phyloP scores from a whole-genome alignment of 2,888 invertebrate genomes.

The Mesorhabditis spiculigera region DNA sequence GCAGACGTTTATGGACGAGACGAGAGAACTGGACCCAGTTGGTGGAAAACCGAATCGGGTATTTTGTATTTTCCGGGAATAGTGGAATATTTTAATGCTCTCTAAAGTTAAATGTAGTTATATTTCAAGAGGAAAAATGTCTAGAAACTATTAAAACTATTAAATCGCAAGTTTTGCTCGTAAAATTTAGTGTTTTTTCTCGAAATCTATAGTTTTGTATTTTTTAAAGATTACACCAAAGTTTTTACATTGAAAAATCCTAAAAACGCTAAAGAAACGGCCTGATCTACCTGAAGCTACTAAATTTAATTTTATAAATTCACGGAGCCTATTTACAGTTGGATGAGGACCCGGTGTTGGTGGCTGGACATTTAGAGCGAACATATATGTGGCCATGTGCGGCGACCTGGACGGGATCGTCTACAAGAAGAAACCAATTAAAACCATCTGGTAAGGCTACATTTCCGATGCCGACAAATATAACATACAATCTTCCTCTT shows the following conservation, averaged over 20 bases:
- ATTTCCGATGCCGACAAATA: too few relatives aligned
- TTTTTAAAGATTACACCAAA: too few relatives aligned
- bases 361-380: slow-evolving; percentile 57
- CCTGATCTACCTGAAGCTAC: slow-evolving; percentile 3
- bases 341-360: slow-evolving; percentile 44
- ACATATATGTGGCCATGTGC: slow-evolving; percentile 50
- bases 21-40: slow-evolving; percentile 46
- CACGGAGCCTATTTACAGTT: slow-evolving; percentile 16
- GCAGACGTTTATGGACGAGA: slow-evolving; percentile 54
- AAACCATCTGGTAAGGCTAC: slow-evolving; percentile 66
- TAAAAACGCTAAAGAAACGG: slow-evolving; percentile 8
- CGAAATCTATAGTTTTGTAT: too few relatives aligned
- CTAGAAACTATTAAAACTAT: too few relatives aligned
- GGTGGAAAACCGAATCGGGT: not conserved
- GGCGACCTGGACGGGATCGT: slow-evolving; percentile 53
- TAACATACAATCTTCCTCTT: too few relatives aligned
- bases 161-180: too few relatives aligned
- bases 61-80: too few relatives aligned
- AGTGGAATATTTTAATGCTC: too few relatives aligned
- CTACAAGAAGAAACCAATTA: slow-evolving; percentile 63
- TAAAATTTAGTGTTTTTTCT: too few relatives aligned
- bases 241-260: too few relatives aligned
- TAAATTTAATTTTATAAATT: not conserved
- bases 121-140: too few relatives aligned
- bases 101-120: too few relatives aligned